These are phyloP conservation scores for Actinopyga echinites DNA, from an alignment of 53 echinoderm and acorn worm species.

Conservation along the genomic window DNA sequence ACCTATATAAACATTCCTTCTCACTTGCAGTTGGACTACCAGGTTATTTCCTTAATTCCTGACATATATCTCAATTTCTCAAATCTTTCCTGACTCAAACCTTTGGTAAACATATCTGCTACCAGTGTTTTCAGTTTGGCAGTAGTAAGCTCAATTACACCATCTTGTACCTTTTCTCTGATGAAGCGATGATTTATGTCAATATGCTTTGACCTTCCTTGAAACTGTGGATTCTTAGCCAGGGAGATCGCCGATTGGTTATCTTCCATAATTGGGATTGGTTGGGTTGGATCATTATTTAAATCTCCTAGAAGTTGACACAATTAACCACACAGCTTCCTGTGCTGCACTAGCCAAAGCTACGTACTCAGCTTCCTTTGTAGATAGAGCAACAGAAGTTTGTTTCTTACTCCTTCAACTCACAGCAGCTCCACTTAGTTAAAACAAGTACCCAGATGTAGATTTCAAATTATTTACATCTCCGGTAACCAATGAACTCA, in stretches of 20 bases:
- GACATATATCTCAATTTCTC: not conserved
- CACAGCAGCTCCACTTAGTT: not conserved
- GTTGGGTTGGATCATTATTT: not conserved
- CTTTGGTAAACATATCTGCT: not conserved
- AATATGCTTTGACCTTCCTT: not conserved
- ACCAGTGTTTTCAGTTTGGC: not conserved
- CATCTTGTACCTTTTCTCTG: not conserved
- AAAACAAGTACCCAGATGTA: not conserved
- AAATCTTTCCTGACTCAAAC: not conserved
- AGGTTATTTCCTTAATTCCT: not conserved
- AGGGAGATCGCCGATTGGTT: not conserved
- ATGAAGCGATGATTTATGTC: not conserved
- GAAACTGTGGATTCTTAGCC: constrained; percentile 2
- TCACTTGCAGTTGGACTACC: not conserved
- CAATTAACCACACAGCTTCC: not conserved
- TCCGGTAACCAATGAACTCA: not conserved
- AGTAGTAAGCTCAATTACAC: not conserved
- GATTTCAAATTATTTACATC: not conserved
- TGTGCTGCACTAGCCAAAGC: not conserved
- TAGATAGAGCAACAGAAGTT: not conserved
- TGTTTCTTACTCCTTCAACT: constrained; percentile 3
- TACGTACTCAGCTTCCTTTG: not conserved
- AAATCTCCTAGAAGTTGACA: not conserved
- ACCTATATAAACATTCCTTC: too few relatives aligned
- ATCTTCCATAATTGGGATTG: too few relatives aligned